phyloP scores from a whole-genome alignment of 2,797 vertebrate species.

The Podargus strigoides region DNA sequence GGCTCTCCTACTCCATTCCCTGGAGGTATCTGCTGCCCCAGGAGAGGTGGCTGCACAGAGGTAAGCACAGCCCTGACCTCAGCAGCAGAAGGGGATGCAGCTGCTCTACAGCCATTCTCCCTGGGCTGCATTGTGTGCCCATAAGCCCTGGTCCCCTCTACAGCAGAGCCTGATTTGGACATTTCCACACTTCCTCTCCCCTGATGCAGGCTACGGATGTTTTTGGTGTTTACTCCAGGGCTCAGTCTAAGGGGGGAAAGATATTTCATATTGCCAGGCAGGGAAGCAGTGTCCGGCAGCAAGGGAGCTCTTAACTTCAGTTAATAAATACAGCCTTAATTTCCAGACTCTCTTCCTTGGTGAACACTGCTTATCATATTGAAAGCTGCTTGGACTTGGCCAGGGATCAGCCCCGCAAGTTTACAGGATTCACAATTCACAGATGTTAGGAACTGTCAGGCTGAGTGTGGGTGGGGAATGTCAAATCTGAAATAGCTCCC shows the following conservation, averaged over 20 bases:
- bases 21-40: neutral
- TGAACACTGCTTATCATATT: conserved; percentile 39
- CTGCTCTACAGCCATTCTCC: fast-evolving
- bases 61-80: neutral
- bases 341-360: conserved; percentile 50
- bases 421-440: conserved; percentile 81
- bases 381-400: conserved; percentile 72
- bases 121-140: fast-evolving
- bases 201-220: neutral
- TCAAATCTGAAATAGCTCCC: conserved; percentile 84
- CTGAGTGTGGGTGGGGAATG: conserved; percentile 79
- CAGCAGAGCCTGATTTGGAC: neutral
- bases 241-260: neutral
- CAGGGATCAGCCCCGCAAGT: conserved; percentile 62
- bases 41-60: neutral
- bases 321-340: conserved; percentile 56
- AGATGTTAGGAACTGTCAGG: conserved; percentile 82
- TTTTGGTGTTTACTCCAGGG: neutral
- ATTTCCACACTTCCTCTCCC: neutral
- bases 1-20: neutral
- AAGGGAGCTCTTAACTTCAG: neutral
- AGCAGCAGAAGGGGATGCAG: neutral
- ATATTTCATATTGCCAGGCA: neutral
- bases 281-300: neutral
- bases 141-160: neutral